A percentile compares a stretch with the other conserved stretches of the same genome.
Evolutionary conservation across 2,797 vertebrate species (phyloP).

Genomic region (Lophotriccus pileatus): DNA sequence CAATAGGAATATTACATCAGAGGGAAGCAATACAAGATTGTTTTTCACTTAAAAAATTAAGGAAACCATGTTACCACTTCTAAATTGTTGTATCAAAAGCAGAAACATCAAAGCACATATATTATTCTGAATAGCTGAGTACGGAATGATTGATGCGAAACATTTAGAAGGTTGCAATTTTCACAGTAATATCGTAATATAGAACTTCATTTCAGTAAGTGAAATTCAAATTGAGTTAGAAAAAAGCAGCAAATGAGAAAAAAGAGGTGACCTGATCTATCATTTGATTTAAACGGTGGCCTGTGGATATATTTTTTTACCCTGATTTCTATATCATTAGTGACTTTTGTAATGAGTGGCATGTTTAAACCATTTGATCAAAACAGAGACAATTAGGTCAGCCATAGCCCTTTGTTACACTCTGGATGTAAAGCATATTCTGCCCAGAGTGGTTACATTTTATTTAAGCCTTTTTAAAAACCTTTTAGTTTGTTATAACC

Average conservation of each 20-base stretch:
- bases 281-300: slow-evolving; percentile 14
- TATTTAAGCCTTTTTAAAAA: too few relatives aligned
- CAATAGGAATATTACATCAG: not conserved
- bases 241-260: not conserved
- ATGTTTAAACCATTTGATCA: not conserved
- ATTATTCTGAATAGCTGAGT: slow-evolving; percentile 8
- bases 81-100: not conserved
- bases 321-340: not conserved
- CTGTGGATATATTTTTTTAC: not conserved
- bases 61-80: not conserved
- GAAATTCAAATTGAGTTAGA: slow-evolving; percentile 2
- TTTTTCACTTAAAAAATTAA: not conserved
- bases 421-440: too few relatives aligned
- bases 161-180: not conserved
- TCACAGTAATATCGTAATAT: not conserved
- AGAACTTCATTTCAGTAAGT: not conserved
- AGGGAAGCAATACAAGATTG: not conserved
- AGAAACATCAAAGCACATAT: not conserved
- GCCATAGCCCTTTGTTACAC: not conserved
- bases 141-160: not conserved
- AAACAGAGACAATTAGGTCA: not conserved
- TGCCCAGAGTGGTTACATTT: too few relatives aligned
- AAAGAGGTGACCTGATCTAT: not conserved
- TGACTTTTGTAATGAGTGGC: not conserved
- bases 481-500: too few relatives aligned